Evolutionary conservation across 1,140 invertebrate genomes (phyloP), one percentile per base, ranked within the genome.

Genomic region (Papilio dardanus): DNA sequence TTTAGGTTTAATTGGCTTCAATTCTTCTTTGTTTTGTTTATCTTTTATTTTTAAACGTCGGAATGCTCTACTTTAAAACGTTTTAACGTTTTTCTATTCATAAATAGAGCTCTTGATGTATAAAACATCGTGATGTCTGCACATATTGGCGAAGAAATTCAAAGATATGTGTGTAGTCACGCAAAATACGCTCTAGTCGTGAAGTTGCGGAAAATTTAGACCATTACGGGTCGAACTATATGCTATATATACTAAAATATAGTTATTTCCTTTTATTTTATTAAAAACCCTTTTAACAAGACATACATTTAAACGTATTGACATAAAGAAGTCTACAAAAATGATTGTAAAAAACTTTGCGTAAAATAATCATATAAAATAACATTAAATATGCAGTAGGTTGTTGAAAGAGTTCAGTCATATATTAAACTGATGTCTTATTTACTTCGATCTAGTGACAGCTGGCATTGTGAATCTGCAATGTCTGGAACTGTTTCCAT

Each of bases 341-440:
- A 54, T 54, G 21, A 54, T 21, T 54, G 21, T 54, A 24, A 54
- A 54, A 54, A 54, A 62, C 54, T n/a, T n/a, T 28, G 54, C 24
- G 16, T 62, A 62, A 58, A 14, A 28, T 14, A 16, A 28, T 28
- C 54, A 10, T 62, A 62, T 10, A 0, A 24, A 24, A 28, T 54
- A 12, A 14, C 24, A 58, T 58, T 28, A 30, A 62, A 12, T 62
- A 62, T 62, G 21, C 54, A 62, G 24, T 62, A 62, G 10, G 35
- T 37, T 31, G 71, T 78, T 46, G 50, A 16, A 66, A 42, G n/a
- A n/a, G 37, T 40, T 42, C 21, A 66, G 68, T 62, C 69, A 40
- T 77, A 78, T 80, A 79, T 82, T 78, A 79, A 79, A 71, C 54
- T 79, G 80, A 83, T 74, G 79, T 79, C 83, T 85, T 80, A 85